Evolutionary conservation across 2,888 invertebrate species (phyloP), one percentile per base, ranked within the genome.

Genomic region (Morinoia aosen): DNA sequence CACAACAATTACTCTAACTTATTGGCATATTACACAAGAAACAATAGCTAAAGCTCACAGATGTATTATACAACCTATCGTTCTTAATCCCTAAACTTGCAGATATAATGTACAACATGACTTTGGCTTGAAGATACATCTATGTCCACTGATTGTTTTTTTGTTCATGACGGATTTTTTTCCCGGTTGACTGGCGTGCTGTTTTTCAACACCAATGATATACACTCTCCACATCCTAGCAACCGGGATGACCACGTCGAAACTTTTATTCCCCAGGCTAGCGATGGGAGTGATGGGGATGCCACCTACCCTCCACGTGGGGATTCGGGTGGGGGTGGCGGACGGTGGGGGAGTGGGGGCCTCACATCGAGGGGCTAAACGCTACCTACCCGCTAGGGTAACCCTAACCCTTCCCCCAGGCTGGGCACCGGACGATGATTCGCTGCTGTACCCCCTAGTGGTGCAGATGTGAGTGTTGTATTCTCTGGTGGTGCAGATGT

Each of bases 371-470:
- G 93, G 57, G 57, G 93, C 33, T 33, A 56, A 93, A 19, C 93
- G 25, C 48, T 57, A 93, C 57, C 95, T 96, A 10, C 96, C 96
- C 94, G 96, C 96, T 10, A 94, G 95, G 14, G 95, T 96, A 48
- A 96, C 95, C 91, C 95, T 96, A 33, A 95, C 96, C 10, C 95
- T 96, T 0, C 96, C 96, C 25, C 96, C 96, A 7, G 96, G 96
- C 10, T 96, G 96, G 96, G 91, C 95, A 11, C n/a, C 39, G 33
- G 95, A 96, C n/a, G 96, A 96, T 64, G 95, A 95, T 93, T 95
- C 96, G 0, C 95, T 95, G 4, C 95, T 96, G 56, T 96, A 96
- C 88, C 96, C 96, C 25, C 95, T 96, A 33, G 95, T 96, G 33
- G 96, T 96, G 40, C 96, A 96, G 58, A 95, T 96, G 96, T 96